Percentiles rank a stretch among this genome's conserved stretches.
Conservation (phyloP, 1,140 invertebrate species). For the Atta texana region DNA sequence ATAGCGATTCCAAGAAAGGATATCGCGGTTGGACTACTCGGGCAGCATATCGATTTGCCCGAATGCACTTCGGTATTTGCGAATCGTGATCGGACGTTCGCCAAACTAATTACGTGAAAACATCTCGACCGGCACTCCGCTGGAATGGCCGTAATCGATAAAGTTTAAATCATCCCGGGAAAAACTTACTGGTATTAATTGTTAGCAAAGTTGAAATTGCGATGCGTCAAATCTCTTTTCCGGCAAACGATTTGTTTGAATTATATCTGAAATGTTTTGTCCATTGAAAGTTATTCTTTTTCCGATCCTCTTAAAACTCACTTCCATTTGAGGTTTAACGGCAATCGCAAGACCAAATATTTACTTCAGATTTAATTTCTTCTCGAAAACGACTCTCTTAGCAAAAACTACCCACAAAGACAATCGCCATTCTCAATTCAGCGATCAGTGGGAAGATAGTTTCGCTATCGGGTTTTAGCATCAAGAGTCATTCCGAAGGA, state of each 20-base stretch:
- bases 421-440: conserved; percentile 5
- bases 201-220: conserved; percentile 7
- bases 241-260: not conserved
- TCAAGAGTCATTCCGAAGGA: not conserved
- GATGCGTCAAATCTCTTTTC: conserved; percentile 16
- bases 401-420: conserved; percentile 6
- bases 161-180: conserved; percentile 28
- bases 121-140: conserved; percentile 17
- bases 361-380: not conserved
- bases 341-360: not conserved
- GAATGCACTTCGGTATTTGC: conserved; percentile 47
- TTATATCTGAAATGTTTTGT: conserved; percentile 18
- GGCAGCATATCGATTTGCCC: conserved; percentile 40
- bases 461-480: conserved; percentile 38
- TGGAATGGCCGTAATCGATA: conserved; percentile 31
- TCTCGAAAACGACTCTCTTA: conserved; percentile 14
- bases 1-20: conserved; percentile 33
- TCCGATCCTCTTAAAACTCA: not conserved
- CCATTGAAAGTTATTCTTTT: not conserved
- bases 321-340: not conserved
- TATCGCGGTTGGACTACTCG: conserved; percentile 12
- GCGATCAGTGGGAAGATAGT: not conserved
- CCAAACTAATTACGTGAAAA: conserved; percentile 51
- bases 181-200: conserved; percentile 26
- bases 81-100: conserved; percentile 54